Percentiles rank a stretch among this genome's conserved stretches.
phyloP scores from a whole-genome alignment of 2,797 vertebrate species.

The Linurgus olivaceus region DNA sequence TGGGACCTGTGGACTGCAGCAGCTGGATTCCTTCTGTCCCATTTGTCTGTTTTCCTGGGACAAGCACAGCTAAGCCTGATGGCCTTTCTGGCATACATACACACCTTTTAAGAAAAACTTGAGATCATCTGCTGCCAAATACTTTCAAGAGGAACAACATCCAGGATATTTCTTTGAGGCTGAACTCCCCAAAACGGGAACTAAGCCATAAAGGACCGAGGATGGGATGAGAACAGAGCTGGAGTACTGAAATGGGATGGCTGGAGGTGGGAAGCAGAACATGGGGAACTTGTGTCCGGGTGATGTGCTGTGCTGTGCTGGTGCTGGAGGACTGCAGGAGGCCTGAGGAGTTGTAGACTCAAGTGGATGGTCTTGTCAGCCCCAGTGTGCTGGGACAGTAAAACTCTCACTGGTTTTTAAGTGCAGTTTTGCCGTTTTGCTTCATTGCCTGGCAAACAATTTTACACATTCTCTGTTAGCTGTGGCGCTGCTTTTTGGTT shows the following conservation, averaged over 20 bases:
- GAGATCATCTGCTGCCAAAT: neutral
- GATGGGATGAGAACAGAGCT: neutral
- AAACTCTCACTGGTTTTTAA: neutral
- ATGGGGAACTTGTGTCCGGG: rapidly evolving
- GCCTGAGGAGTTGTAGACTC: neutral
- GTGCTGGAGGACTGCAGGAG: neutral
- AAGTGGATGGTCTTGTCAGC: neutral
- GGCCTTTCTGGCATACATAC: neutral
- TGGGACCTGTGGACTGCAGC: neutral
- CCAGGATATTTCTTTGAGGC: neutral
- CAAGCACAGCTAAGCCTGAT: neutral
- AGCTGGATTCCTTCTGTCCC: neutral
- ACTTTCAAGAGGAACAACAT: neutral
- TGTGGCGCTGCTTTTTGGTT: neutral
- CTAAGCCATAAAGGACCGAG: neutral
- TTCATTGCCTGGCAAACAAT: neutral
- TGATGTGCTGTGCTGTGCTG: neutral
- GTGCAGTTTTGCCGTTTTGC: neutral
- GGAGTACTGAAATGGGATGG: rapidly evolving
- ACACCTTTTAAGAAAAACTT: neutral
- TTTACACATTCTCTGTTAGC: neutral
- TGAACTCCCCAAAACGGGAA: neutral
- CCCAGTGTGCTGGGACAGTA: neutral
- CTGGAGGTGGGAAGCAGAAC: neutral
- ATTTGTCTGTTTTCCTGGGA: neutral